phyloP scores from a whole-genome alignment of 2,797 vertebrate genomes.

The Margarornis squamiger region DNA sequence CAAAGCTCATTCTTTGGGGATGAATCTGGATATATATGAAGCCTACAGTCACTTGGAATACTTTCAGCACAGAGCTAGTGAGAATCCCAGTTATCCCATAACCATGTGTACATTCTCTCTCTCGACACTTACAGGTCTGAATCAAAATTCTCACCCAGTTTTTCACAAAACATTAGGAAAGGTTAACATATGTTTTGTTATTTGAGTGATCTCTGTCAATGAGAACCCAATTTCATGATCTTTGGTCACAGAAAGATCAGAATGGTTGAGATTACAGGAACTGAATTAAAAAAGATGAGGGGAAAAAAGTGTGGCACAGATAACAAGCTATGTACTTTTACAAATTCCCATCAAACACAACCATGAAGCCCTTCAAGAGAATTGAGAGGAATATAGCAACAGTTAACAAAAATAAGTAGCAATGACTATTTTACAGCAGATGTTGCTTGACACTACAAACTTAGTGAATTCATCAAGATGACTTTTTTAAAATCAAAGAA shows the following conservation, averaged over 20 bases:
- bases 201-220: neutral
- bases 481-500: neutral
- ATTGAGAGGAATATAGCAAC: neutral
- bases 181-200: neutral
- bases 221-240: neutral
- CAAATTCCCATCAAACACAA: neutral
- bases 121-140: neutral
- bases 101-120: fast-evolving
- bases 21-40: neutral
- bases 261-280: neutral
- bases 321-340: neutral
- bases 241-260: neutral
- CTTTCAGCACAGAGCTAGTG: neutral
- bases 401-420: neutral
- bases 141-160: neutral
- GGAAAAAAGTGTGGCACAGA: neutral
- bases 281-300: neutral
- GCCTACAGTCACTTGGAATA: neutral
- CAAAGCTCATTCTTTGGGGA: conserved; percentile 33
- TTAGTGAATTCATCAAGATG: neutral
- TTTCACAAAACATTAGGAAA: neutral
- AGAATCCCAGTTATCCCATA: neutral
- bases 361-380: neutral
- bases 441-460: neutral
- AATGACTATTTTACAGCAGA: neutral